These are phyloP conservation scores for Ammodytes dubius DNA, from an alignment of 2,113 vertebrate species.

Conservation along the genomic window DNA sequence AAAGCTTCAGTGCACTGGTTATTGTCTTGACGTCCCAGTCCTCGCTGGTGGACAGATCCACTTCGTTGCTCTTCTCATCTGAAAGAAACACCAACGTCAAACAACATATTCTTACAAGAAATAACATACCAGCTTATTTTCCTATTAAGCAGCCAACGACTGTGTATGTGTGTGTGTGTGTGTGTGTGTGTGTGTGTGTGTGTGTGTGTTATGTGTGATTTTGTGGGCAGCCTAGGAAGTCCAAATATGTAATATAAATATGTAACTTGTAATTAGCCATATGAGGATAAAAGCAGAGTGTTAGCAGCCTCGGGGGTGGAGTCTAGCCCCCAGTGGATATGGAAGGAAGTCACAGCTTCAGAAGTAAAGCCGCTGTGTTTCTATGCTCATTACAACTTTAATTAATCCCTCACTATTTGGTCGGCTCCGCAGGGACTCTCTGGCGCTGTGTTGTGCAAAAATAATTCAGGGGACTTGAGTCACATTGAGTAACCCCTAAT, in stretches of 20 bases:
- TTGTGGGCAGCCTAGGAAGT: conserved; percentile 34
- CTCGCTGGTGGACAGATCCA: conserved; percentile 89
- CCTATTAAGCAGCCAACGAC: background rate
- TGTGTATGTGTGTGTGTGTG: conserved; percentile 4
- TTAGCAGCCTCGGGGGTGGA: conserved; percentile 52
- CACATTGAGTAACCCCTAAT: conserved; percentile 71
- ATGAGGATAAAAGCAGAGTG: conserved; percentile 71
- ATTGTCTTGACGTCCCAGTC: conserved; percentile 99
- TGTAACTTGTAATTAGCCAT: conserved; percentile 74
- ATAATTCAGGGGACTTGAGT: conserved; percentile 53
- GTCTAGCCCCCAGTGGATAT: conserved; percentile 57
- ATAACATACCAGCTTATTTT: conserved; percentile 10
- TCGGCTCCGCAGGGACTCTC: conserved; percentile 65
- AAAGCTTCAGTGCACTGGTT: conserved; percentile 95
- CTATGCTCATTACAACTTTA: conserved; percentile 79
- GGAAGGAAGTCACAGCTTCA: conserved; percentile 64
- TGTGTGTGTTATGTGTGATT: background rate
- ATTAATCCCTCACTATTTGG: conserved; percentile 79
- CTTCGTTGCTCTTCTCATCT: conserved; percentile 92
- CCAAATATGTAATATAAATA: conserved; percentile 73
- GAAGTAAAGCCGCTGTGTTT: conserved; percentile 61
- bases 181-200: background rate
- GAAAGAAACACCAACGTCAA: conserved; percentile 32
- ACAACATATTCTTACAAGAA: conserved; percentile 21
- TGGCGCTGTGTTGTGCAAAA: conserved; percentile 55